A percentile compares a stretch with the other conserved stretches of the same genome.
Evolutionary conservation across 2,888 invertebrate species (phyloP).

Genomic region (Dicranocentrus wangi): DNA sequence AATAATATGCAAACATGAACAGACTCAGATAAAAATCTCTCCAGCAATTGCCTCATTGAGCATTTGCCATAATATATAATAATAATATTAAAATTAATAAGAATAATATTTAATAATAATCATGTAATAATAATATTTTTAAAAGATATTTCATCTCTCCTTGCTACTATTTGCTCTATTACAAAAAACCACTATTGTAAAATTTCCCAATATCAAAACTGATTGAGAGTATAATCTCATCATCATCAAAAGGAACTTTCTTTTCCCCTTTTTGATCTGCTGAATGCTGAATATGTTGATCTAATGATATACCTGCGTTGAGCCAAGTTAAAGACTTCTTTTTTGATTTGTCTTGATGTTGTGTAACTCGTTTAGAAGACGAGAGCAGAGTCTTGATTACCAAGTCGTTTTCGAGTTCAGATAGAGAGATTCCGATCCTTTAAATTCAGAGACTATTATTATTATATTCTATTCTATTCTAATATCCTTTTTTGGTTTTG

Average conservation of each 20-base stretch:
- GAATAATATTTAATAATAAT: slow-evolving; percentile 45
- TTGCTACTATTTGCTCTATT: slow-evolving; percentile 60
- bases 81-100: slow-evolving; percentile 47
- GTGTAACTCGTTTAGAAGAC: too few species aligned
- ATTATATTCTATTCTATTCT: too few species aligned
- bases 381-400: too few species aligned
- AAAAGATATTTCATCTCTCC: slow-evolving; percentile 47
- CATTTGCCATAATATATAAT: slow-evolving; percentile 52
- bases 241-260: neutral
- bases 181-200: slow-evolving; percentile 4
- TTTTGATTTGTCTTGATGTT: too few species aligned
- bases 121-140: slow-evolving; percentile 48
- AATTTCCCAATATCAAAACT: slow-evolving; percentile 4
- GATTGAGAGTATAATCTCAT: neutral
- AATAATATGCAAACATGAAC: slow-evolving; percentile 51
- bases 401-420: too few species aligned
- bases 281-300: slow-evolving; percentile 16
- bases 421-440: too few species aligned
- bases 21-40: slow-evolving; percentile 50
- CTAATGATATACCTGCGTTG: too few species aligned
- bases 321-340: too few species aligned
- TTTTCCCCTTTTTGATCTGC: slow-evolving; percentile 37
- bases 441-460: too few species aligned
- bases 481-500: too few species aligned
- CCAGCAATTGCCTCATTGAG: slow-evolving; percentile 59